phyloP scores from a whole-genome alignment of 2,888 invertebrate species.

The Leptopilina syphax region DNA sequence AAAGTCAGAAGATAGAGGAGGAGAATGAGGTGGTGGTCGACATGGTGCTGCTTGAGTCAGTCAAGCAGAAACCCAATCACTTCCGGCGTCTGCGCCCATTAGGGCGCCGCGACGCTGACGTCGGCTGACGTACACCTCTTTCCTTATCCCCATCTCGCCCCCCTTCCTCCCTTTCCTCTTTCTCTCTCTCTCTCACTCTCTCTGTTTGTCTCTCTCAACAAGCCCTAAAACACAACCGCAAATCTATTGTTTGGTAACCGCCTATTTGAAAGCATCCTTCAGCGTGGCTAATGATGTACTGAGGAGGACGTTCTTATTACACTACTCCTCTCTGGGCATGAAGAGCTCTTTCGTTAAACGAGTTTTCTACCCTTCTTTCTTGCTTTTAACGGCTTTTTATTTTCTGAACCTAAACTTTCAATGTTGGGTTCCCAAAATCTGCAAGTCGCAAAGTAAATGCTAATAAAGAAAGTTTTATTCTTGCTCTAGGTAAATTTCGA shows the following conservation, averaged over 20 bases:
- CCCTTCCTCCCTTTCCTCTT: conserved; percentile 45
- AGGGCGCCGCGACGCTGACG: conserved; percentile 78
- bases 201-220: conserved; percentile 55
- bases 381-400: conserved; percentile 4
- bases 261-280: conserved; percentile 67
- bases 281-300: conserved; percentile 69
- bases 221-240: conserved; percentile 71
- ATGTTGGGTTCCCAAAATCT: background rate
- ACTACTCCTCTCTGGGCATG: conserved; percentile 21
- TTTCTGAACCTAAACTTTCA: background rate
- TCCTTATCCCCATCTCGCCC: conserved; percentile 47
- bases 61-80: conserved; percentile 80
- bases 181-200: conserved; percentile 58
- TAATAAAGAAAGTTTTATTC: background rate
- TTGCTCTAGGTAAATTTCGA: too few species aligned
- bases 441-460: background rate
- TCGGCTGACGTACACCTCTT: conserved; percentile 74
- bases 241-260: conserved; percentile 74
- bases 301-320: conserved; percentile 53
- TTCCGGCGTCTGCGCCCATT: conserved; percentile 81
- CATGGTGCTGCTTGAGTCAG: conserved; percentile 72
- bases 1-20: conserved; percentile 57
- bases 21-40: conserved; percentile 59
- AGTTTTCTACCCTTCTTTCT: background rate
- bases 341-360: conserved; percentile 32